A percentile compares a stretch with the other conserved stretches of the same genome.
phyloP scores from a whole-genome alignment of 2,797 vertebrate genomes.

The Helicolenus hilgendorfi region DNA sequence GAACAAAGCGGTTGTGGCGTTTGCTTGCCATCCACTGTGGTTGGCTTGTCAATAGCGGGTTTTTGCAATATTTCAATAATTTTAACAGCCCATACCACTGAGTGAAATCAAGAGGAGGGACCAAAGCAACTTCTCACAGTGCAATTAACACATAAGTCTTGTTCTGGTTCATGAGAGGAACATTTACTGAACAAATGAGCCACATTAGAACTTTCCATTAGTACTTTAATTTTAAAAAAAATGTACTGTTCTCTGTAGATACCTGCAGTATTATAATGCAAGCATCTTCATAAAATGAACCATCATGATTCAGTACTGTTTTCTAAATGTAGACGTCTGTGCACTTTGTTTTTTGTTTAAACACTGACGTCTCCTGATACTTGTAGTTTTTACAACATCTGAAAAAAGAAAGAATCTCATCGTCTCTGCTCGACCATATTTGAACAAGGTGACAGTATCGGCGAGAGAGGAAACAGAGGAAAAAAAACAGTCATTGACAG shows the following conservation, averaged over 20 bases:
- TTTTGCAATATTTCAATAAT: no score
- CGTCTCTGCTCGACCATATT: neutral
- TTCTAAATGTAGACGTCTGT: neutral
- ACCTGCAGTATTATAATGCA: neutral
- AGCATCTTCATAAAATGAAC: neutral
- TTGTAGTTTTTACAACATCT: constrained; percentile 1
- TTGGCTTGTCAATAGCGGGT: no score
- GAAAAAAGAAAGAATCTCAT: neutral
- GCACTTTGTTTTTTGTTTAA: neutral
- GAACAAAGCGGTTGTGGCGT: no score
- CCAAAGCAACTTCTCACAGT: constrained; percentile 13
- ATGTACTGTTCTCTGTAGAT: neutral
- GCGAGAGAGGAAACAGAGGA: constrained; percentile 37
- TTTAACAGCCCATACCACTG: neutral
- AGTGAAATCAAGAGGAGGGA: constrained; percentile 1
- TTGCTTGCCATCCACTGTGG: rapidly evolving
- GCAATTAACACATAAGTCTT: neutral
- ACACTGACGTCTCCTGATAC: neutral
- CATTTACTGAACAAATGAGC: neutral
- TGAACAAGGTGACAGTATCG: constrained; percentile 60
- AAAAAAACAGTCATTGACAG: constrained; percentile 44
- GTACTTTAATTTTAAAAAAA: neutral
- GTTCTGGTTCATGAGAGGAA: neutral
- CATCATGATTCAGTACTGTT: neutral
- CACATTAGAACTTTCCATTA: neutral